Base-by-base conservation (phyloP, 64 coral and sea anemone genomes). In the Acropora tenuis region DNA sequence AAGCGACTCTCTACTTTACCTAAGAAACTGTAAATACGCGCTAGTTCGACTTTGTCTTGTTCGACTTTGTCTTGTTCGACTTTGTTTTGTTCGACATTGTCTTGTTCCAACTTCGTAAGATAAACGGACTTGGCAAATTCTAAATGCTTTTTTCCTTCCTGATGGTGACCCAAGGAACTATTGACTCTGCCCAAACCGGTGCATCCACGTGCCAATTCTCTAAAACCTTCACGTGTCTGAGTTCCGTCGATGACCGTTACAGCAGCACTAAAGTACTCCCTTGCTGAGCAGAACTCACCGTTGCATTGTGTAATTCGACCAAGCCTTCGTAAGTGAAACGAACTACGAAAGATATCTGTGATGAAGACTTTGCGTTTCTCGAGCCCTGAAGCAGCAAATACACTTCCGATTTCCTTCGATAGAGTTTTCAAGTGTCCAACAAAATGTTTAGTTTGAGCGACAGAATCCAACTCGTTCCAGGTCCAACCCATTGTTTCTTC, bases 341-440 rank as follows among this genome's bases (percentile, higher is more conserved):
- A 1, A 43, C 2, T 6, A 59, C 8, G 8, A 5, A 52, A 82
- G 16, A 15, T 5, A 16, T 78, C 50, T 20, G 8, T 45, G 30
- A 30, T 30, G 6, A 69, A 49, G 7, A 77, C 12, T 17, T 13
- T 41, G 76, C 44, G 43, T 68, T 89, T 67, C 18, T 55, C 52
- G 52, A 5, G 52, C 6, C 30, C 58, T 68, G 45, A 19, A 16
- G 18, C 7, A 69, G 18, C 17, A 45, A 89, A 59, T 17, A 49
- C 15, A 19, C 20, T 8, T 68, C 43, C 46, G 7, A 89, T 48
- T 45, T 44, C 19, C 8, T 16, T 11, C 43, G 20, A 19, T 42
- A 78, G 17, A 66, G 52, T 19, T 61, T 60, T 61, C 30, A 82
- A 82, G 40, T 82, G 79, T 65, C 50, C n/a, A 61, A 63, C 10